A percentile compares a stretch with the other conserved stretches of the same genome.
Conservation (phyloP, 2,797 vertebrate species). For the Bradypodion pumilum region DNA sequence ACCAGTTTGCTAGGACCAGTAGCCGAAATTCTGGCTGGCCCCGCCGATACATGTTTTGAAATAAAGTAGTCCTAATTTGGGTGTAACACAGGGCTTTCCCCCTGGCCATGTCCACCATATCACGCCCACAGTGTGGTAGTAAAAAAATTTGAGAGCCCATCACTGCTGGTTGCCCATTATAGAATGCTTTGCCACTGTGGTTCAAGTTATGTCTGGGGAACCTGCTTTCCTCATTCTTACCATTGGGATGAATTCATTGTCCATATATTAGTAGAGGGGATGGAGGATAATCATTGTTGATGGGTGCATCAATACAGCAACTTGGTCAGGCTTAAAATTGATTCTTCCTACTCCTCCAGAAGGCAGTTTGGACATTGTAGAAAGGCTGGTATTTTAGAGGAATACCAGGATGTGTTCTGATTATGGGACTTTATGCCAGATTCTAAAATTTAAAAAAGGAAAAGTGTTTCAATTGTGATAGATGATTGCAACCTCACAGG, state of each 20-base stretch:
- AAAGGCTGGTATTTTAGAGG: not conserved
- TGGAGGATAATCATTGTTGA: not conserved
- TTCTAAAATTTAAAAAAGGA: not conserved
- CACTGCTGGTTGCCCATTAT: not conserved
- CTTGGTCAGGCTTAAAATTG: not conserved
- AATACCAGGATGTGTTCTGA: not conserved
- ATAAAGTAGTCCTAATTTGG: no score
- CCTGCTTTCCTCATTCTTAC: not conserved
- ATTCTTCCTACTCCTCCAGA: no score
- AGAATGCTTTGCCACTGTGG: not conserved
- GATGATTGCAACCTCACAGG: not conserved
- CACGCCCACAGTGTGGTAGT: no score
- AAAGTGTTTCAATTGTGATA: not conserved
- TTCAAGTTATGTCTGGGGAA: not conserved
- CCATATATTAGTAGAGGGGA: not conserved
- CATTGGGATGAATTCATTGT: not conserved
- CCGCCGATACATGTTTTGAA: no score
- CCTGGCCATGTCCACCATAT: no score
- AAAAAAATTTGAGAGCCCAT: no score
- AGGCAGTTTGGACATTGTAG: not conserved
- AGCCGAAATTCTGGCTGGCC: no score
- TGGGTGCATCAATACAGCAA: not conserved
- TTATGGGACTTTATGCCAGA: not conserved
- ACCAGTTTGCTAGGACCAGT: no score
- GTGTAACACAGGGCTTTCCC: no score